A percentile compares a stretch with the other conserved stretches of the same genome.
Conservation (phyloP, 1,140 invertebrate genomes). For the Drosophila pandora region DNA sequence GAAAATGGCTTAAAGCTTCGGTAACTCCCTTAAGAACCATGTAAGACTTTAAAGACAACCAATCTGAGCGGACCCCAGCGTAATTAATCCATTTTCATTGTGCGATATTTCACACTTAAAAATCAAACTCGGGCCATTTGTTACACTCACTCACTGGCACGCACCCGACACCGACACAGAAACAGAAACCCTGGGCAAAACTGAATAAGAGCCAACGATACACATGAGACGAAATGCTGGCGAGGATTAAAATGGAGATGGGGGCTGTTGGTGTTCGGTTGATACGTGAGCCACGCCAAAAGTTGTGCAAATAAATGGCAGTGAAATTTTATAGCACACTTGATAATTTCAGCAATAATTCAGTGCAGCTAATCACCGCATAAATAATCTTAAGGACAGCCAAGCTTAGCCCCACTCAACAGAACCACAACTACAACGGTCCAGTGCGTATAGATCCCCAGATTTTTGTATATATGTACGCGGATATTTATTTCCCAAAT, state of each 20-base stretch:
- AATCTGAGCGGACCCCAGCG: constrained; percentile 26
- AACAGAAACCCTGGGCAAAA: constrained; percentile 14
- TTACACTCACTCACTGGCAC: constrained; percentile 48
- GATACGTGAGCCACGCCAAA: constrained; percentile 59
- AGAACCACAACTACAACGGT: constrained; percentile 6
- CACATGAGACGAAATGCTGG: constrained; percentile 55
- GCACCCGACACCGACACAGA: constrained; percentile 26
- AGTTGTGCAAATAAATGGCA: constrained; percentile 73
- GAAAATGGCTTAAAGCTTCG: background rate
- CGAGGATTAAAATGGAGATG: constrained; percentile 17
- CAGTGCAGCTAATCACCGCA: constrained; percentile 77
- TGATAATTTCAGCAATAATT: constrained; percentile 81
- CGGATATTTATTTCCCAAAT: constrained; percentile 17
- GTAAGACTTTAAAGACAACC: constrained; percentile 20
- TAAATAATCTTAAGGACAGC: constrained; percentile 78
- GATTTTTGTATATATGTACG: constrained; percentile 20
- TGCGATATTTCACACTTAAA: constrained; percentile 62
- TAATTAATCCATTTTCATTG: constrained; percentile 62
- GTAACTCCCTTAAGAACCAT: background rate
- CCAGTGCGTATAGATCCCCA: constrained; percentile 25
- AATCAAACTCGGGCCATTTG: constrained; percentile 70
- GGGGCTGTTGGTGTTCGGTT: constrained; percentile 16
- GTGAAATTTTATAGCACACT: constrained; percentile 79
- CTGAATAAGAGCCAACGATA: constrained; percentile 49
- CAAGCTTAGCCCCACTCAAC: constrained; percentile 29